Percentiles rank a stretch among this genome's conserved stretches.
Conservation (phyloP, 2,113 vertebrate genomes). For the Dasypus novemcinctus region DNA sequence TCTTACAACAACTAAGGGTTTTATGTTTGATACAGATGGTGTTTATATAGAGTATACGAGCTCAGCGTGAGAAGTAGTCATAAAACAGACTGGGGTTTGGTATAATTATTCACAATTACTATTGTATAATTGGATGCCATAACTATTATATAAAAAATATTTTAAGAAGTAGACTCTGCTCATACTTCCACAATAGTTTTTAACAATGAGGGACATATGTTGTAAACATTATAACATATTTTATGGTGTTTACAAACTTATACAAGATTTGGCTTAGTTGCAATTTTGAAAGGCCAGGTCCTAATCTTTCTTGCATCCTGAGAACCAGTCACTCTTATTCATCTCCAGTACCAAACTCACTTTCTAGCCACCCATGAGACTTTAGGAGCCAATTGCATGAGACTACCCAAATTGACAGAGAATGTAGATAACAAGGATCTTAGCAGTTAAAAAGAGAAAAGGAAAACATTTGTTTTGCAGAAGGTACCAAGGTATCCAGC, state of each 20-base stretch:
- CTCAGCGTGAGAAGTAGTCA: conserved; percentile 72
- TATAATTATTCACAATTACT: conserved; percentile 80
- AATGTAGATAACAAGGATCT: background rate
- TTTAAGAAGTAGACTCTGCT: conserved; percentile 69
- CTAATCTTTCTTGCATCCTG: background rate
- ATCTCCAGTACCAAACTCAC: background rate
- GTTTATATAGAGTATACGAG: conserved; percentile 78
- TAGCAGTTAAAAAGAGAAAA: background rate
- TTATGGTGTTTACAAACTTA: conserved; percentile 67
- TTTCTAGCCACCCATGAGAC: conserved; percentile 1
- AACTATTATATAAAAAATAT: conserved; percentile 78
- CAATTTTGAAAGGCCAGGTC: conserved; percentile 28
- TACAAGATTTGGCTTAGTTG: conserved; percentile 53
- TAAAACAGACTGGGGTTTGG: conserved; percentile 77
- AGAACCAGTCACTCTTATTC: background rate
- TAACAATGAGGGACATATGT: conserved; percentile 69
- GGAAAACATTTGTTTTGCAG: conserved; percentile 15
- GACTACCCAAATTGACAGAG: conserved; percentile 43
- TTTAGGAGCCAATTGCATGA: background rate
- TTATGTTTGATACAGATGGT: conserved; percentile 81
- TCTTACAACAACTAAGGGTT: conserved; percentile 68
- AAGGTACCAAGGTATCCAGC: background rate
- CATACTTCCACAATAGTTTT: conserved; percentile 71
- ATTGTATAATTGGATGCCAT: conserved; percentile 77
- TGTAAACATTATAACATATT: conserved; percentile 71